Evolutionary conservation across 2,888 invertebrate species (phyloP).

Genomic region (Cynaeus angustus): DNA sequence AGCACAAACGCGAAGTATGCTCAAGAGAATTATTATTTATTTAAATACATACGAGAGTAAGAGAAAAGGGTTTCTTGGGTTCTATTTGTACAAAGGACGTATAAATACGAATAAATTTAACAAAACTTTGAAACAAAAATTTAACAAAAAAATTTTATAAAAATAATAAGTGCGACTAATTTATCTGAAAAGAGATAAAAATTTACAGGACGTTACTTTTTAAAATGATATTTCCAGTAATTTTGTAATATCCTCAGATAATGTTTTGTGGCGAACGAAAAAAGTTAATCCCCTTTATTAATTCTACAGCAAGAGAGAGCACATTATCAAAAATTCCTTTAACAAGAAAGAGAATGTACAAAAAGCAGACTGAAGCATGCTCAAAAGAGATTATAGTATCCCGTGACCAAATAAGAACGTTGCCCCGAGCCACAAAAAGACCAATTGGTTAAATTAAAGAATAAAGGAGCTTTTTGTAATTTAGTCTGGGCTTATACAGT

Average conservation of each 20-base stretch:
- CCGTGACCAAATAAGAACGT: constrained; percentile 49
- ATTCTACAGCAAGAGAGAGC: constrained; percentile 35
- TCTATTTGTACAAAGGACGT: too few relatives aligned
- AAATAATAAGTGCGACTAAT: too few relatives aligned
- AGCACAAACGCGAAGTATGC: constrained; percentile 13
- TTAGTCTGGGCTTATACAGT: constrained; percentile 52
- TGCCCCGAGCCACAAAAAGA: constrained; percentile 53
- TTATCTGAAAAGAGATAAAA: too few relatives aligned
- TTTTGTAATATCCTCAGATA: constrained; percentile 10
- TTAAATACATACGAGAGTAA: constrained; percentile 19
- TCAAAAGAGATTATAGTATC: constrained; percentile 48
- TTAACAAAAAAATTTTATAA: too few relatives aligned
- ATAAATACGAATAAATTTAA: too few relatives aligned
- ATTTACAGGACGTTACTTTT: too few relatives aligned
- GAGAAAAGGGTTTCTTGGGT: too few relatives aligned
- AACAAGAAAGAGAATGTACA: constrained; percentile 35
- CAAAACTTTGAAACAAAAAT: too few relatives aligned
- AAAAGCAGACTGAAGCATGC: constrained; percentile 38
- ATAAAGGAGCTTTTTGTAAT: constrained; percentile 57
- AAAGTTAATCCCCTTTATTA: constrained; percentile 46
- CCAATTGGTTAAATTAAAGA: constrained; percentile 61
- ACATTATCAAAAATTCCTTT: constrained; percentile 45
- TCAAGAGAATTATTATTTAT: constrained; percentile 29
- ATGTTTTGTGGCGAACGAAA: constrained; percentile 7
- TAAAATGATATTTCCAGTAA: too few relatives aligned